Evolutionary conservation across 2,113 vertebrate species (phyloP).

Genomic region (Salminus brasiliensis): DNA sequence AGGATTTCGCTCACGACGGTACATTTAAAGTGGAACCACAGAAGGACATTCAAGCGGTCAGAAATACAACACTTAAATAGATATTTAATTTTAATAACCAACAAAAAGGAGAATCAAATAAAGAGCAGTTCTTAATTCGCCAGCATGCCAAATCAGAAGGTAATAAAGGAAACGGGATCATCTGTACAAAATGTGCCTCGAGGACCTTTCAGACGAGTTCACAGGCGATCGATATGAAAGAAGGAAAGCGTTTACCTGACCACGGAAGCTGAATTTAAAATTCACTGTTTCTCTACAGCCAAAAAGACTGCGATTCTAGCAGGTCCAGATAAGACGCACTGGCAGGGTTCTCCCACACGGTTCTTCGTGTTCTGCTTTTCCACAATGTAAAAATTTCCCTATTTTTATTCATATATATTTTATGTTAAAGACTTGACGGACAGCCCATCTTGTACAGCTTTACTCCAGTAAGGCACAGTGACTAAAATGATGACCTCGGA

Average conservation of each 20-base stretch:
- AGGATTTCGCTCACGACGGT: constrained; percentile 72
- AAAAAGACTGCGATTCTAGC: constrained; percentile 5
- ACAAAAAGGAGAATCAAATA: constrained; percentile 43
- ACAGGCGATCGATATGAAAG: constrained; percentile 7
- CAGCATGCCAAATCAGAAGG: constrained; percentile 49
- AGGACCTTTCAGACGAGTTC: constrained; percentile 29
- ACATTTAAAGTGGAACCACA: constrained; percentile 68
- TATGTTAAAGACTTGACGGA: constrained; percentile 12
- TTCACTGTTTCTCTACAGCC: constrained; percentile 3
- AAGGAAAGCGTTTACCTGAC: constrained; percentile 6
- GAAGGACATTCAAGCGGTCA: constrained; percentile 72
- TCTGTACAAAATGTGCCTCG: constrained; percentile 37
- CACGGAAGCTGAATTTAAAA: neutral
- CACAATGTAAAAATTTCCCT: constrained; percentile 12
- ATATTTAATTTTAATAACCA: constrained; percentile 50
- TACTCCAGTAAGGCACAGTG: constrained; percentile 79
- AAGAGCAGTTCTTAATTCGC: constrained; percentile 32
- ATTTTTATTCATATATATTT: neutral
- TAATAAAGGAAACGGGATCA: no score
- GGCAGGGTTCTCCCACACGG: constrained; percentile 14
- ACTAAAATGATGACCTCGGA: constrained; percentile 63
- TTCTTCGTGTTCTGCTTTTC: neutral
- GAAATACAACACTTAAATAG: constrained; percentile 61
- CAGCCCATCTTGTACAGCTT: constrained; percentile 39
- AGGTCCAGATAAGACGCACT: neutral